These are phyloP conservation scores for Rousettus leschenaultii DNA, from an alignment of 2,113 vertebrate species.

Conservation along the genomic window DNA sequence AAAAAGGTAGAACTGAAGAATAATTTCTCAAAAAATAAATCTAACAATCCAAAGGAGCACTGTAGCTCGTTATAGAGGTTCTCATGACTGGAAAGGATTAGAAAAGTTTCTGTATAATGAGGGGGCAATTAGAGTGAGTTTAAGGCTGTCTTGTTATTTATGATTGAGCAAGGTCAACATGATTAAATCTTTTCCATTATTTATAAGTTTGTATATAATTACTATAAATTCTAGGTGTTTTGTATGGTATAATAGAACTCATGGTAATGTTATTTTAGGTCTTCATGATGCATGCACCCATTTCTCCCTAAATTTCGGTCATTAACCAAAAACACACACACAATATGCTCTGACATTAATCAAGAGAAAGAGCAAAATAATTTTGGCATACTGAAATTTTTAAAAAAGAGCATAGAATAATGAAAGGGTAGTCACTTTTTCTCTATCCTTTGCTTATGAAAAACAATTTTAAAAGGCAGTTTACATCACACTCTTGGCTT, in stretches of 20 bases:
- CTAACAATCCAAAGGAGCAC: not conserved
- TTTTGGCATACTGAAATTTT: not conserved
- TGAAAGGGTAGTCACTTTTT: conserved; percentile 43
- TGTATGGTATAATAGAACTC: conserved; percentile 53
- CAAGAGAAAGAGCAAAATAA: conserved; percentile 58
- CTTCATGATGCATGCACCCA: conserved; percentile 34
- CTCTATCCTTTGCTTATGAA: conserved; percentile 5
- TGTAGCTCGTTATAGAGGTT: not conserved
- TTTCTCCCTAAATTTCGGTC: conserved; percentile 46
- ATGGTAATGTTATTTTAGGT: conserved; percentile 55
- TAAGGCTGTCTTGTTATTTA: conserved; percentile 48
- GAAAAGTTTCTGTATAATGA: conserved; percentile 52
- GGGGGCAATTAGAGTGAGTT: conserved; percentile 52
- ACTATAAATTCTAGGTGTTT: conserved; percentile 57
- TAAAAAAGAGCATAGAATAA: conserved; percentile 10
- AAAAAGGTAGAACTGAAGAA: not conserved
- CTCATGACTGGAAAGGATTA: not conserved
- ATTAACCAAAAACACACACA: conserved; percentile 64
- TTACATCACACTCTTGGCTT: conserved; percentile 63
- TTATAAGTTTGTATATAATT: conserved; percentile 67
- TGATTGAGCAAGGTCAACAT: conserved; percentile 71
- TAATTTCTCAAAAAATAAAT: conserved; percentile 9
- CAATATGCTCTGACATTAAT: conserved; percentile 61
- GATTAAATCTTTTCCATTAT: conserved; percentile 73
- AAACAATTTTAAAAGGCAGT: conserved; percentile 55